Percentiles rank a stretch among this genome's conserved stretches.
phyloP scores from a whole-genome alignment of 2,113 vertebrate genomes.

The Pongo pygmaeus region DNA sequence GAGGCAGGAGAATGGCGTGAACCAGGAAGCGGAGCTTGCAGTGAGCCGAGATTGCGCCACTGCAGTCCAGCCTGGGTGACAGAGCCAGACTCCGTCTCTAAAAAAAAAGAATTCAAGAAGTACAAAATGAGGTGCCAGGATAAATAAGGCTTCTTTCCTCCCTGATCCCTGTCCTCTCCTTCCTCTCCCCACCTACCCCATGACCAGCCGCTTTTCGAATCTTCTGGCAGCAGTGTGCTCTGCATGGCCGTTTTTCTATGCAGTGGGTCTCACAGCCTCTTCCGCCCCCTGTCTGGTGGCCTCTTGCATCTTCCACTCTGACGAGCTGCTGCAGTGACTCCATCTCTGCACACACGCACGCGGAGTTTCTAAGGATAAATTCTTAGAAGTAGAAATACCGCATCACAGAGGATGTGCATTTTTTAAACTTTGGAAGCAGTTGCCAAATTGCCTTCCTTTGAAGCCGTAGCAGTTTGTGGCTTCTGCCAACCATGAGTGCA shows the following conservation, averaged over 20 bases:
- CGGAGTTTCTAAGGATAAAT: not conserved
- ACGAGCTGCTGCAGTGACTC: accelerated
- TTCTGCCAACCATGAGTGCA: not conserved
- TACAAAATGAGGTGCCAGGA: accelerated
- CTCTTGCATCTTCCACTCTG: not conserved
- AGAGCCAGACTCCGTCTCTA: too few species aligned
- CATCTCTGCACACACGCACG: not conserved
- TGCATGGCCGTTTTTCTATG: not conserved
- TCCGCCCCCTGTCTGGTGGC: not conserved
- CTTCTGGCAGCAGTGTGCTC: not conserved
- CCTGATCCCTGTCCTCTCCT: accelerated
- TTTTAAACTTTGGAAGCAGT: not conserved
- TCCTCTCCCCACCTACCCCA: not conserved
- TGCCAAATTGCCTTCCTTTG: not conserved
- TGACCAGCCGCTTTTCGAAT: not conserved
- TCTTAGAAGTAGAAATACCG: not conserved
- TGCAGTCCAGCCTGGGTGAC: too few species aligned
- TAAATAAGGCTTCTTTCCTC: not conserved
- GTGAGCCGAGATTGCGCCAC: too few species aligned
- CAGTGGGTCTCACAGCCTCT: not conserved
- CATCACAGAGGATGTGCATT: not conserved
- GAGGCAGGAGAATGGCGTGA: too few species aligned
- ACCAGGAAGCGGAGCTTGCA: too few species aligned
- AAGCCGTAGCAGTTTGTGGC: not conserved
- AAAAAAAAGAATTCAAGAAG: not conserved